A percentile compares a stretch with the other conserved stretches of the same genome.
phyloP scores from a whole-genome alignment of 1,140 invertebrate genomes.

The Pogonomyrmex californicus region DNA sequence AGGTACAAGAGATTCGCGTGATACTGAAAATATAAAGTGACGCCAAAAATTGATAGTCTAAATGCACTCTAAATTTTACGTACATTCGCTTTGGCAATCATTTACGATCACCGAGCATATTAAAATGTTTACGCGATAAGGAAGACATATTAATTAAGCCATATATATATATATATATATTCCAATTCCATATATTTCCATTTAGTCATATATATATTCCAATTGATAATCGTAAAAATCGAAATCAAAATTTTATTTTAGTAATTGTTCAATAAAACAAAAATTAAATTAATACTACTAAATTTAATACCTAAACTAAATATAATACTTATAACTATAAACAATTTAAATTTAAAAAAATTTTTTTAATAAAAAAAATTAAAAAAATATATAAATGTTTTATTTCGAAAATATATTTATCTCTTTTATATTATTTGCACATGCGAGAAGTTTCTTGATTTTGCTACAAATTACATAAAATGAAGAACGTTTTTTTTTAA shows the following conservation, averaged over 20 bases:
- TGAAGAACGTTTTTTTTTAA: neutral
- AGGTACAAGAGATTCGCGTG: conserved; percentile 22
- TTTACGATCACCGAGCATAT: conserved; percentile 13
- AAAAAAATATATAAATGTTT: no score
- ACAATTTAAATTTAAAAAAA: neutral
- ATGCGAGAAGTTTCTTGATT: neutral
- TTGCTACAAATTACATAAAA: neutral
- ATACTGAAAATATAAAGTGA: conserved; percentile 41
- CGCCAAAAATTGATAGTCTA: conserved; percentile 42
- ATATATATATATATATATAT: neutral
- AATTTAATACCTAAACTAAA: no score
- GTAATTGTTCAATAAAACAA: neutral
- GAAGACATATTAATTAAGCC: conserved; percentile 6
- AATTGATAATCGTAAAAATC: no score
- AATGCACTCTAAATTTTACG: conserved; percentile 31
- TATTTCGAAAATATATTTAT: neutral
- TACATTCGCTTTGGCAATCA: conserved; percentile 5
- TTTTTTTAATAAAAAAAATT: no score
- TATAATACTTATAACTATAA: neutral
- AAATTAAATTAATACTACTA: neutral
- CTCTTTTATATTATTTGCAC: neutral
- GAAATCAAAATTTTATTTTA: neutral
- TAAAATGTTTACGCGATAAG: conserved; percentile 18
- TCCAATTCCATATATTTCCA: neutral
- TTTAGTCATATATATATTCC: no score